Percentiles rank a stretch among this genome's conserved stretches.
Conservation (phyloP, 2,113 vertebrate species). For the Erpornis zantholeuca region DNA sequence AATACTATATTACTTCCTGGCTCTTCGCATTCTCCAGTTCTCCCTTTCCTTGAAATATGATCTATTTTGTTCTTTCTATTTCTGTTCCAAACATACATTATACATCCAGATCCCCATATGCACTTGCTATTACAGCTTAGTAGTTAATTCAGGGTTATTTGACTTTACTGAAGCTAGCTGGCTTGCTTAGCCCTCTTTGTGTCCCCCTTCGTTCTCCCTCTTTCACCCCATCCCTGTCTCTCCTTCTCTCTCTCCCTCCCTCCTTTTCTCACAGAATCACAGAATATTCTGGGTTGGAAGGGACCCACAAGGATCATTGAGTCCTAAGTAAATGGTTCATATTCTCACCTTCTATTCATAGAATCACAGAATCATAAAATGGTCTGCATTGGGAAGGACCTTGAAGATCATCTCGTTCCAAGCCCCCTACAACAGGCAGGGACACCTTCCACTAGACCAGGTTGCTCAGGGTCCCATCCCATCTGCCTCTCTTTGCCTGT, state of each 20-base stretch:
- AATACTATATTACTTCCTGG: constrained; percentile 47
- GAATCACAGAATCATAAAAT: background rate
- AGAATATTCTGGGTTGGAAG: background rate
- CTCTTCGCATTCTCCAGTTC: constrained; percentile 62
- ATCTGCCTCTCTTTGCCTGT: background rate
- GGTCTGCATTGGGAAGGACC: background rate
- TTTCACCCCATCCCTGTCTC: background rate
- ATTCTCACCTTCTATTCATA: background rate
- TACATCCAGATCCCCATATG: background rate
- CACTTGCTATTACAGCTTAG: constrained; percentile 11
- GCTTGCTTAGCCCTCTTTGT: background rate
- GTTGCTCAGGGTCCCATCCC: background rate
- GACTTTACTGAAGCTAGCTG: background rate
- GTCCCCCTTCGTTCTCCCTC: background rate
- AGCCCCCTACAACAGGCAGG: background rate
- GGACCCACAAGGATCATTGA: background rate
- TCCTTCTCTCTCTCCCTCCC: background rate
- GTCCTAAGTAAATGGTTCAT: background rate
- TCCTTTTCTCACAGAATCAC: background rate
- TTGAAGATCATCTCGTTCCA: background rate
- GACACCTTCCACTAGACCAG: background rate
- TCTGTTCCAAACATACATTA: constrained; percentile 37
- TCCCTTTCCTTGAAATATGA: constrained; percentile 56
- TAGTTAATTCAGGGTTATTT: background rate
- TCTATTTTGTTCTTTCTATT: constrained; percentile 55